phyloP scores from a whole-genome alignment of 2,797 vertebrate species.

The Lerista edwardsae region DNA sequence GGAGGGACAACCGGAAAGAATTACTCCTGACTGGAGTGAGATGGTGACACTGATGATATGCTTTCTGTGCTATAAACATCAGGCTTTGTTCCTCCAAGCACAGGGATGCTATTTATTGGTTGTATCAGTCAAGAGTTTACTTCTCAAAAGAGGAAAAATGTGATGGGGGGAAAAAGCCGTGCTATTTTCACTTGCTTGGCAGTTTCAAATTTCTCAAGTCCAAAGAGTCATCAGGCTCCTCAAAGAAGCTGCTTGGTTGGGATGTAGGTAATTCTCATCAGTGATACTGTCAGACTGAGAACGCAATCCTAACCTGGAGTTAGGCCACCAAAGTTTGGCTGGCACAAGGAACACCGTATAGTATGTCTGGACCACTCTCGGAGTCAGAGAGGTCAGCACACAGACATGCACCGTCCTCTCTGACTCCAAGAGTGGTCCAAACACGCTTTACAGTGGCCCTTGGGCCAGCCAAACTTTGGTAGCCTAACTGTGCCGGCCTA shows the following conservation, averaged over 20 bases:
- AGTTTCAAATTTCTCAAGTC: not conserved
- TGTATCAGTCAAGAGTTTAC: not conserved
- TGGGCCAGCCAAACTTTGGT: too few relatives aligned
- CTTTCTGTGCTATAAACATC: conserved; percentile 15
- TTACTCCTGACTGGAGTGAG: conserved; percentile 7
- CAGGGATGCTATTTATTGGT: not conserved
- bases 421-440: too few relatives aligned
- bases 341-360: too few relatives aligned
- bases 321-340: too few relatives aligned
- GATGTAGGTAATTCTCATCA: too few relatives aligned
- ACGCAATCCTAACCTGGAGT: too few relatives aligned
- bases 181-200: not conserved
- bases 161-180: not conserved
- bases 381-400: too few relatives aligned
- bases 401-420: too few relatives aligned
- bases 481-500: too few relatives aligned
- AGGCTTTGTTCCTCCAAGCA: conserved; percentile 3
- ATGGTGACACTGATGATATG: conserved; percentile 24
- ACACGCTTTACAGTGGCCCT: too few relatives aligned
- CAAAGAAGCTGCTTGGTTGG: not conserved
- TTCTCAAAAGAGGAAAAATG: not conserved
- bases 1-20: conserved; percentile 18
- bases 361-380: too few relatives aligned
- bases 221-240: not conserved
- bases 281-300: too few relatives aligned